These are phyloP conservation scores for Dasysyrphus albostriatus DNA, from an alignment of 2,888 invertebrate species.

Conservation along the genomic window DNA sequence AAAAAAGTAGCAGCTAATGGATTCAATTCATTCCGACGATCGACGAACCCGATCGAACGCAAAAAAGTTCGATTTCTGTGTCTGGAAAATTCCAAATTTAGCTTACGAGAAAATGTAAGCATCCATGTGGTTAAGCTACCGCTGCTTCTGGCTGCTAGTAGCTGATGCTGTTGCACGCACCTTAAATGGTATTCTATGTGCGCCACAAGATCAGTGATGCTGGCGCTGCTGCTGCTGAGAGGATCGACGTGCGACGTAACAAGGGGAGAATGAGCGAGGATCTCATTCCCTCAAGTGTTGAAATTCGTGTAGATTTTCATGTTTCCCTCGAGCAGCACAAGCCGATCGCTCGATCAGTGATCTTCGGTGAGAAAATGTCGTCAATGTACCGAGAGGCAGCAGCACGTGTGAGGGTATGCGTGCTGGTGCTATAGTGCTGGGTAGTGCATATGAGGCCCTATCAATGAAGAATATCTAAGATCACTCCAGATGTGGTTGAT, in stretches of 20 bases:
- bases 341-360: conserved; percentile 26
- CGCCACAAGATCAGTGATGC: conserved; percentile 65
- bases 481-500: conserved; percentile 69
- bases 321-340: conserved; percentile 59
- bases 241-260: background rate
- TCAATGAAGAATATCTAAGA: conserved; percentile 43
- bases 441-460: conserved; percentile 34
- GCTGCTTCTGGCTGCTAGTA: conserved; percentile 23
- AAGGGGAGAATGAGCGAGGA: conserved; percentile 44
- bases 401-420: conserved; percentile 45
- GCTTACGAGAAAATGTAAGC: conserved; percentile 69
- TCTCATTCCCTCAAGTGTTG: conserved; percentile 74
- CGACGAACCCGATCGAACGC: conserved; percentile 66
- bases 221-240: background rate
- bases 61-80: conserved; percentile 64
- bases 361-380: conserved; percentile 66
- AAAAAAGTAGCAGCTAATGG: conserved; percentile 43
- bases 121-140: conserved; percentile 59
- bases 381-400: conserved; percentile 3
- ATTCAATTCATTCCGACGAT: conserved; percentile 59
- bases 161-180: conserved; percentile 67
- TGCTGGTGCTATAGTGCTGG: background rate
- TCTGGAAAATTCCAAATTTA: conserved; percentile 76
- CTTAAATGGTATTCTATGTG: conserved; percentile 74
- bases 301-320: conserved; percentile 75